Percentiles rank a stretch among this genome's conserved stretches.
phyloP scores from a whole-genome alignment of 64 coral and sea anemone species.

The Cladopsammia gracilis region DNA sequence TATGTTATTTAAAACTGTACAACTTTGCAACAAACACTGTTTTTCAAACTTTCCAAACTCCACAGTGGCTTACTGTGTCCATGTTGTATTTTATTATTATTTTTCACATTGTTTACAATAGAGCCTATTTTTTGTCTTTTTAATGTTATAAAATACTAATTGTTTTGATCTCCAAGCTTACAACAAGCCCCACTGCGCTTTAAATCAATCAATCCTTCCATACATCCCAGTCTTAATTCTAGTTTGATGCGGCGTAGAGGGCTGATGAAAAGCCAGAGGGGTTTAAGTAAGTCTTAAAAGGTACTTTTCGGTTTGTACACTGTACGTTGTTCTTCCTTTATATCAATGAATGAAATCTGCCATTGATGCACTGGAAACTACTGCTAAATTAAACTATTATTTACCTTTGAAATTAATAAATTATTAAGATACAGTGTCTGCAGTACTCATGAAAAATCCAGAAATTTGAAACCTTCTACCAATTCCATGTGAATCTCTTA shows the following conservation, averaged over 20 bases:
- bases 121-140: background rate
- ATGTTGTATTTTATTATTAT: background rate
- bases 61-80: background rate
- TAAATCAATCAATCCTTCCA: conserved; percentile 70
- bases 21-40: background rate
- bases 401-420: too few species aligned
- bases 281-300: conserved; percentile 51
- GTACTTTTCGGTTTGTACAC: conserved; percentile 37
- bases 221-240: conserved; percentile 82
- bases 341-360: background rate
- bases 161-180: conserved; percentile 73
- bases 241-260: conserved; percentile 66
- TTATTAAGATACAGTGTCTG: too few species aligned
- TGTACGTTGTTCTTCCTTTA: background rate
- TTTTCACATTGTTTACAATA: background rate
- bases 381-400: too few species aligned
- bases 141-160: conserved; percentile 19
- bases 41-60: background rate
- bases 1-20: too few species aligned
- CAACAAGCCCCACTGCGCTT: conserved; percentile 91
- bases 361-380: background rate
- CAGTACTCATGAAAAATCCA: too few species aligned
- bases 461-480: too few species aligned
- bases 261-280: conserved; percentile 31
- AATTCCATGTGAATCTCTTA: too few species aligned